Evolutionary conservation across 2,888 invertebrate genomes (phyloP).

Genomic region (Willowsia nigromaculata): DNA sequence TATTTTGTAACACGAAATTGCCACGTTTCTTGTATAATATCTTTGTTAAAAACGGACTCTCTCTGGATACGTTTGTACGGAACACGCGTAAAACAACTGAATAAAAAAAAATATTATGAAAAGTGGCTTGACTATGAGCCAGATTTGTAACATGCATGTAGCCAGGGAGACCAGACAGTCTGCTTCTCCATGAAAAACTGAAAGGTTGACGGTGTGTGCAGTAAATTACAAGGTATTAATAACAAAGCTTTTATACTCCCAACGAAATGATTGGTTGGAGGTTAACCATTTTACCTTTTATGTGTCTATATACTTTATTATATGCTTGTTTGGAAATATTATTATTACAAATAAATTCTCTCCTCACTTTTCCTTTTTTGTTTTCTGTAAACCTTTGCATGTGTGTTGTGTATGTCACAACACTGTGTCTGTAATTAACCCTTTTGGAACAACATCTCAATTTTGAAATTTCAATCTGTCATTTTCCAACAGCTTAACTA

Average conservation of each 20-base stretch:
- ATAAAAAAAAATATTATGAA: neutral
- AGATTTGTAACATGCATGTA: slow-evolving; percentile 6
- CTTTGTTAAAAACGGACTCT: slow-evolving; percentile 12
- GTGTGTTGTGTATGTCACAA: neutral
- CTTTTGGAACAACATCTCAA: slow-evolving; percentile 12
- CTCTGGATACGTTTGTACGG: neutral
- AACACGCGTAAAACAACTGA: neutral
- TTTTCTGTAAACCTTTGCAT: neutral
- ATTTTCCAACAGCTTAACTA: slow-evolving; percentile 5
- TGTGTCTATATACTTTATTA: slow-evolving; percentile 15
- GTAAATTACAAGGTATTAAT: slow-evolving; percentile 57
- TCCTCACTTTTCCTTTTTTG: neutral
- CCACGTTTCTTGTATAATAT: neutral
- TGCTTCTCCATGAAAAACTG: neutral
- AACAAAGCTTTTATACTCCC: slow-evolving; percentile 22
- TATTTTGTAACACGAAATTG: slow-evolving; percentile 60
- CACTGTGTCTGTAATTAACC: slow-evolving; percentile 11
- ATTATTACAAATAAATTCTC: slow-evolving; percentile 1
- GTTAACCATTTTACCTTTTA: slow-evolving; percentile 18
- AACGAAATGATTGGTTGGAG: slow-evolving; percentile 24
- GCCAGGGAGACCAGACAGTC: slow-evolving; percentile 21
- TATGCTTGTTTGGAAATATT: slow-evolving; percentile 19
- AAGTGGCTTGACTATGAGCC: neutral
- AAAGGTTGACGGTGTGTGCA: slow-evolving; percentile 29
- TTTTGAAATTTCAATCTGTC: slow-evolving; percentile 51